Conservation (phyloP, 2,888 invertebrate genomes). For the Callyntrura guangdongensis region DNA sequence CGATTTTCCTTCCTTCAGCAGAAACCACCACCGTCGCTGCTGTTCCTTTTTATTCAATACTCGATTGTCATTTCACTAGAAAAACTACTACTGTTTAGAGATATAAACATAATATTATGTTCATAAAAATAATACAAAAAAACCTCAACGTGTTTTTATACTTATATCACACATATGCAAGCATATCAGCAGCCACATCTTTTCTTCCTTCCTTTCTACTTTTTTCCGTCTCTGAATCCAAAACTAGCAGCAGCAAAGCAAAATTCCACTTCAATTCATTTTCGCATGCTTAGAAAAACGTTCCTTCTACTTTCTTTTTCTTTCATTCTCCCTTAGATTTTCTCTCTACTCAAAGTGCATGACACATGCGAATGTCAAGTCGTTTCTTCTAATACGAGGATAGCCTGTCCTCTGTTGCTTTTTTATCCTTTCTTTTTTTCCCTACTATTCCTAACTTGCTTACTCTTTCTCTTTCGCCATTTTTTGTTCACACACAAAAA, state of each 20-base stretch:
- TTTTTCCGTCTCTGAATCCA: not conserved
- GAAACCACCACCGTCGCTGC: constrained; percentile 9
- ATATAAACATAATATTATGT: not conserved
- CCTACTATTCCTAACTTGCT: not conserved
- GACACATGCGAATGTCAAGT: constrained; percentile 77
- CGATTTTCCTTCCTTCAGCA: constrained; percentile 42
- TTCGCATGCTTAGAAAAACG: constrained; percentile 63
- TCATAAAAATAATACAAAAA: no score
- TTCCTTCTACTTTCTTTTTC: not conserved
- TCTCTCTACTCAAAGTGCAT: constrained; percentile 63
- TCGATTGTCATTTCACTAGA: constrained; percentile 51
- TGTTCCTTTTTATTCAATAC: not conserved
- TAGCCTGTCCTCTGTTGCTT: constrained; percentile 9
- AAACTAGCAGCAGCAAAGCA: not conserved
- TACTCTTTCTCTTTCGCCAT: not conserved
- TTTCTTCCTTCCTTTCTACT: constrained; percentile 21
- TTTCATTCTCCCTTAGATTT: constrained; percentile 25
- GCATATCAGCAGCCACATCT: constrained; percentile 9
- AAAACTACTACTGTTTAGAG: constrained; percentile 2
- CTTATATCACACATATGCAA: no score
- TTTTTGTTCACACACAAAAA: not conserved
- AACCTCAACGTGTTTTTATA: no score
- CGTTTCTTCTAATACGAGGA: constrained; percentile 70
- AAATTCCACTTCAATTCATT: constrained; percentile 65
- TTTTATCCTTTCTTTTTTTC: not conserved